Evolutionary conservation across 2,888 invertebrate genomes (phyloP).

Genomic region (Mechanitis mazaeus): DNA sequence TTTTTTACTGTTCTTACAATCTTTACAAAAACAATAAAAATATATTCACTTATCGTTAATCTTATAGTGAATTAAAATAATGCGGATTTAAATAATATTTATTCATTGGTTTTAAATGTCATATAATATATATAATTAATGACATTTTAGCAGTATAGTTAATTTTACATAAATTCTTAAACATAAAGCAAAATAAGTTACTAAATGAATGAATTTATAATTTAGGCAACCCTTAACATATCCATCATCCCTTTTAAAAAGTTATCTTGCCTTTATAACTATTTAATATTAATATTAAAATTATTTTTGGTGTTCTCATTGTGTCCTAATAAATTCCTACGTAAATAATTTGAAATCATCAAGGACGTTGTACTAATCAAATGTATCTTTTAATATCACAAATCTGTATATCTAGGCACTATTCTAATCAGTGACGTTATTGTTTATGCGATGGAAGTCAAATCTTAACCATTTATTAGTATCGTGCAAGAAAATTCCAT

Average conservation of each 20-base stretch:
- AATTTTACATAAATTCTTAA: too few relatives aligned
- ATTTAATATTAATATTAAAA: slow-evolving; percentile 41
- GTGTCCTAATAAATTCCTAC: slow-evolving; percentile 65
- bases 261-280: slow-evolving; percentile 36
- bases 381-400: slow-evolving; percentile 74
- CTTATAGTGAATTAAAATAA: background rate
- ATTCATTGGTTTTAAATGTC: too few relatives aligned
- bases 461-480: slow-evolving; percentile 15
- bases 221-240: slow-evolving; percentile 20
- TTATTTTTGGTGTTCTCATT: slow-evolving; percentile 72
- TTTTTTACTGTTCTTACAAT: slow-evolving; percentile 62
- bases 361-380: slow-evolving; percentile 70
- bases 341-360: slow-evolving; percentile 62
- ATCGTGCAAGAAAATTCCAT: slow-evolving; percentile 11
- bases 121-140: too few relatives aligned
- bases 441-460: slow-evolving; percentile 52
- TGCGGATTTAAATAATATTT: background rate
- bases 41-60: slow-evolving; percentile 6
- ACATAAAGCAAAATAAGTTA: too few relatives aligned
- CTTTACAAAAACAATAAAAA: slow-evolving; percentile 45
- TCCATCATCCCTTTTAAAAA: slow-evolving; percentile 35
- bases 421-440: slow-evolving; percentile 54
- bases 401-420: slow-evolving; percentile 68
- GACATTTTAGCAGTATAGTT: too few relatives aligned
- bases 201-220: too few relatives aligned